Percentiles rank a stretch among this genome's conserved stretches.
These are phyloP conservation scores for Nasua narica DNA, from an alignment of 2,797 vertebrate species.

Conservation along the genomic window DNA sequence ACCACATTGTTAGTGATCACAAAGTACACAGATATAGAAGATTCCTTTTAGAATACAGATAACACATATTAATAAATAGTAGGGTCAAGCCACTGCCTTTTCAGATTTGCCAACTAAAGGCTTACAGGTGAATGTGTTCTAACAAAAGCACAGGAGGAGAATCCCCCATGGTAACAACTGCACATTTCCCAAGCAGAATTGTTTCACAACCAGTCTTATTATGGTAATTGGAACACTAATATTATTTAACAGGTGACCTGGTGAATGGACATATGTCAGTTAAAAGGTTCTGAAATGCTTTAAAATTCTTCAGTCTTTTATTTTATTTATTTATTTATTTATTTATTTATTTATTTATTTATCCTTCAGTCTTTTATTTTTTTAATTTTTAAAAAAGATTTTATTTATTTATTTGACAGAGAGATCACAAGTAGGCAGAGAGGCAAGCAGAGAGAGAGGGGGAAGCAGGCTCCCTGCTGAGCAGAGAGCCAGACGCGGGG, in stretches of 20 bases:
- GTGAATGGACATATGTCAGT: background rate
- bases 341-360: too few species aligned
- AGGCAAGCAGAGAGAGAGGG: too few species aligned
- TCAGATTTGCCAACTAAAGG: background rate
- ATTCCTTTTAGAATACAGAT: slow-evolving; percentile 56
- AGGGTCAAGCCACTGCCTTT: background rate
- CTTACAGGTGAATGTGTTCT: background rate
- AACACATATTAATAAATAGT: slow-evolving; percentile 50
- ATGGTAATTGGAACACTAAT: background rate
- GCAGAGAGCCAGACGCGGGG: too few species aligned
- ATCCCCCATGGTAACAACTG: background rate
- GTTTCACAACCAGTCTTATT: background rate
- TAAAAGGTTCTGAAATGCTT: background rate
- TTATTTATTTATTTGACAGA: too few species aligned
- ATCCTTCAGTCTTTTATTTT: too few species aligned
- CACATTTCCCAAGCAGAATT: slow-evolving; percentile 56
- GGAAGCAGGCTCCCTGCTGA: too few species aligned
- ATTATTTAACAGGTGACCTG: background rate
- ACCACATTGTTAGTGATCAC: slow-evolving; percentile 9
- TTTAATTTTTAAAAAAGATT: too few species aligned
- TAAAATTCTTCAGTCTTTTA: background rate
- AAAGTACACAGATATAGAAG: background rate
- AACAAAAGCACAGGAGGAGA: background rate
- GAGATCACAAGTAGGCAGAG: too few species aligned
- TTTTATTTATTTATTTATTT: too few species aligned